phyloP scores from a whole-genome alignment of 2,113 vertebrate species.

The Entomyzon cyanotis region DNA sequence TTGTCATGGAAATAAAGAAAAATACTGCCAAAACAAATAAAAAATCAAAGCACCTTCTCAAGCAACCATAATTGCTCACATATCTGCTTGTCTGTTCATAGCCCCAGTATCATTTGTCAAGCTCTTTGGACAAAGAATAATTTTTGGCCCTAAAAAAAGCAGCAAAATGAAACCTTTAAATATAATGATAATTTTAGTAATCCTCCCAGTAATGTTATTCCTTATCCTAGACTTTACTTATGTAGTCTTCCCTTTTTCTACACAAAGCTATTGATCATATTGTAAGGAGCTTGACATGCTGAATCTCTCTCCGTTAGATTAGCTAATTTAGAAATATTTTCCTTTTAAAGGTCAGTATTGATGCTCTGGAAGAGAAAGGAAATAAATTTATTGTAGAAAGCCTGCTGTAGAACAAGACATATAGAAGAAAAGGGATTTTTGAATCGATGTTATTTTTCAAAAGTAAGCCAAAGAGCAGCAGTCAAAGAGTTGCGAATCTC shows the following conservation, averaged over 20 bases:
- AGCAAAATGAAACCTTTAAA: not conserved
- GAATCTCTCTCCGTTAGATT: not conserved
- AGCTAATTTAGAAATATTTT: not conserved
- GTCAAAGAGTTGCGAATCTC: not conserved
- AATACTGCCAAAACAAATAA: not conserved
- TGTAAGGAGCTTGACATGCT: not conserved
- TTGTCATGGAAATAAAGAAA: not conserved
- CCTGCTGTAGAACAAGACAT: not conserved
- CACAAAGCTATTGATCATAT: not conserved
- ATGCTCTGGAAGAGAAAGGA: not conserved
- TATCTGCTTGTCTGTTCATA: not conserved
- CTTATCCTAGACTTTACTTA: not conserved
- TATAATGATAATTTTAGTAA: not conserved
- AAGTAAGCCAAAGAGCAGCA: not conserved
- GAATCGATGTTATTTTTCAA: not conserved
- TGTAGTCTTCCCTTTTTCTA: not conserved
- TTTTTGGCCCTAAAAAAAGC: not conserved
- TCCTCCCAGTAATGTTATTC: not conserved
- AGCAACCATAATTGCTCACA: not conserved
- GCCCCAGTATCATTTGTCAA: not conserved
- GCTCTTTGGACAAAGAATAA: not conserved
- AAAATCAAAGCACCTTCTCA: not conserved
- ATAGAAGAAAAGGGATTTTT: not conserved
- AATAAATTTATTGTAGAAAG: not conserved
- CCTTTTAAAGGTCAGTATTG: not conserved